phyloP scores from a whole-genome alignment of 2,113 vertebrate species.

The Bubo bubo region DNA sequence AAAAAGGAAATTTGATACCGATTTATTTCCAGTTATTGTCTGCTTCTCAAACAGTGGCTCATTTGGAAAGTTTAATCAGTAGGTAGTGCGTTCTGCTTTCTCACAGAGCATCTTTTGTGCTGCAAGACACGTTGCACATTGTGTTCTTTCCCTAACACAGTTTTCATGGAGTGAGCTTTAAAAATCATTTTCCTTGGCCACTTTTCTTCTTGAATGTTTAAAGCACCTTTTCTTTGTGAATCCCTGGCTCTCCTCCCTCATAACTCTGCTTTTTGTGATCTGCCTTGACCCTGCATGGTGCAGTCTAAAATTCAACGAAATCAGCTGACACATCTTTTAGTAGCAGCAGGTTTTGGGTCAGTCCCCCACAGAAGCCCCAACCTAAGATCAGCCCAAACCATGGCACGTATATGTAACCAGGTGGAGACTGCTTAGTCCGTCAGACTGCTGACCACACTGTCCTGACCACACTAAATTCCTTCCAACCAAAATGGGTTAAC shows the following conservation, averaged over 20 bases:
- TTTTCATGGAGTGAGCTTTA: background rate
- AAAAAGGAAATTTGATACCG: background rate
- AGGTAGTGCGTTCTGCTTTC: slow-evolving; percentile 54
- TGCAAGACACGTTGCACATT: background rate
- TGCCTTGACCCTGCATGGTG: background rate
- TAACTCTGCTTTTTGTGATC: background rate
- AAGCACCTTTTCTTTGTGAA: background rate
- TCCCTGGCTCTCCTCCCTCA: background rate
- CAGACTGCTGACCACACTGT: background rate
- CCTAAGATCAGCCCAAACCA: background rate
- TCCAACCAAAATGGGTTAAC: background rate
- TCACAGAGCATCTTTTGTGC: background rate
- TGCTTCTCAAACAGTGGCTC: background rate
- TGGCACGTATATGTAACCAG: accelerated
- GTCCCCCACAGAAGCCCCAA: background rate
- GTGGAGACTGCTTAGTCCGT: background rate
- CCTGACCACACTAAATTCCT: background rate
- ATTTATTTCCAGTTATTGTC: slow-evolving; percentile 17
- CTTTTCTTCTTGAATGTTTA: slow-evolving; percentile 15
- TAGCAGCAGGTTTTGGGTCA: background rate
- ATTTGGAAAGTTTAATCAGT: slow-evolving; percentile 58
- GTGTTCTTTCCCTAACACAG: background rate
- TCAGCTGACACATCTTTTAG: background rate
- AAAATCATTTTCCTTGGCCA: background rate
- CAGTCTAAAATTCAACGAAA: background rate